Conservation (phyloP, 1,140 invertebrate species). For the Bombyx mori region ASM3026992v2 NC_085113.1:8698501-8699000, state of each 20-base stretch:
- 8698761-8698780: conserved; percentile 89
- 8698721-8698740: conserved; percentile 88
- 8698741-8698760: conserved; percentile 86
- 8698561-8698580: too few species aligned
- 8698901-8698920: conserved; percentile 52
- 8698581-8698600: too few species aligned
- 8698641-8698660: too few species aligned
- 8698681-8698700: too few species aligned
- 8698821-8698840: conserved; percentile 96
- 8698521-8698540: too few species aligned
- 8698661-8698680: too few species aligned
- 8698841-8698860: conserved; percentile 95
- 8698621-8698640: too few species aligned
- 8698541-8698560: too few species aligned
- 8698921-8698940: conserved; percentile 21
- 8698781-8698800: conserved; percentile 96
- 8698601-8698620: too few species aligned
- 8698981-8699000: not conserved
- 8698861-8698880: conserved; percentile 82
- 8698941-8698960: not conserved
- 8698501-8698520: too few species aligned
- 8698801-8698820: conserved; percentile 97
- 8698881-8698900: conserved; percentile 73
- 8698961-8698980: not conserved
- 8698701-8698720: conserved; percentile 13